A percentile compares a stretch with the other conserved stretches of the same genome.
Conservation (phyloP, 2,888 invertebrate genomes). For the Parascotia fuliginaria region DNA sequence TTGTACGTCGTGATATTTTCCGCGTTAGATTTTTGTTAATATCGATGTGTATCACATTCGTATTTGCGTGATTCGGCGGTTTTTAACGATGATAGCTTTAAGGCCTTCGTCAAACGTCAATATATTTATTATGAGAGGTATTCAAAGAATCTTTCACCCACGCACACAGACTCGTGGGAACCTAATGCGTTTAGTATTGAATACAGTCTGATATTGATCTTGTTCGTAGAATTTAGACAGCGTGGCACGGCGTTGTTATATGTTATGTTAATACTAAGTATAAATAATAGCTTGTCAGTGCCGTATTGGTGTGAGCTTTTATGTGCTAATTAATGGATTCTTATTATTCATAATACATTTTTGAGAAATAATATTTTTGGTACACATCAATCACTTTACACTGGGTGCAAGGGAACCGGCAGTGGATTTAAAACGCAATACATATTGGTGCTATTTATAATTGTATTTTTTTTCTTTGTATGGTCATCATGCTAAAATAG, state of each 20-base stretch:
- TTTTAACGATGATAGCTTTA: slow-evolving; percentile 69
- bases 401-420: too few species aligned
- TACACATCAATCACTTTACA: too few species aligned
- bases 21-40: slow-evolving; percentile 50
- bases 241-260: slow-evolving; percentile 55
- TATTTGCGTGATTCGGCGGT: slow-evolving; percentile 80
- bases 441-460: too few species aligned
- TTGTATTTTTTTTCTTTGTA: too few species aligned
- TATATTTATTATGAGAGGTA: slow-evolving; percentile 64
- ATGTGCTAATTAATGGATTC: too few species aligned
- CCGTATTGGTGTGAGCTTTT: slow-evolving; percentile 23
- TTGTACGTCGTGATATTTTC: slow-evolving; percentile 64
- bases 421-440: too few species aligned
- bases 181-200: slow-evolving; percentile 78
- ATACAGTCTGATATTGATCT: slow-evolving; percentile 70
- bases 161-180: slow-evolving; percentile 58
- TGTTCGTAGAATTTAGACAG: slow-evolving; percentile 64
- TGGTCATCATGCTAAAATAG: too few species aligned
- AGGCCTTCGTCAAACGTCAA: slow-evolving; percentile 64
- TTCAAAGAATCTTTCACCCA: slow-evolving; percentile 71
- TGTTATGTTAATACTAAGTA: slow-evolving; percentile 64
- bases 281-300: slow-evolving; percentile 52
- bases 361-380: too few species aligned
- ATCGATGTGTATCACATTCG: slow-evolving; percentile 55
- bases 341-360: too few species aligned